These are phyloP conservation scores for Gryllus bimaculatus DNA, from an alignment of 1,140 invertebrate species.

Conservation along the genomic window DNA sequence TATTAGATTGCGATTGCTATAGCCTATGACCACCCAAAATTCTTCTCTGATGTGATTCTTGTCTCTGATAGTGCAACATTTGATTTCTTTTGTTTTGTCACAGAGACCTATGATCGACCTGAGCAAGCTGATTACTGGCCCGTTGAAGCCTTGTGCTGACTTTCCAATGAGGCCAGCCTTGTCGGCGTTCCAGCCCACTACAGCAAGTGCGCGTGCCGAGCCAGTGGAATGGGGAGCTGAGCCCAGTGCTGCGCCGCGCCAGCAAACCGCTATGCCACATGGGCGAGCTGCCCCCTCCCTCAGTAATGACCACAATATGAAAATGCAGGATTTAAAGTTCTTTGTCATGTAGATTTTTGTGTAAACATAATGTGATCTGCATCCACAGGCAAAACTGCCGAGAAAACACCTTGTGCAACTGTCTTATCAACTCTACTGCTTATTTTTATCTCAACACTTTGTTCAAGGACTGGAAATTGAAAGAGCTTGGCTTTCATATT, in stretches of 20 bases:
- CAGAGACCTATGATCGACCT: slow-evolving; percentile 42
- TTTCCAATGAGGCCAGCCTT: slow-evolving; percentile 67
- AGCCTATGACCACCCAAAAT: too few relatives aligned
- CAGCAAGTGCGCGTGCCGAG: slow-evolving; percentile 38
- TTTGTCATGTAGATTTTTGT: not conserved
- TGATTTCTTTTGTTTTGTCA: slow-evolving; percentile 21
- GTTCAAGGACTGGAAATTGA: not conserved
- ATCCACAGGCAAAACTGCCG: slow-evolving; percentile 2
- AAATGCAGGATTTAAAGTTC: slow-evolving; percentile 11
- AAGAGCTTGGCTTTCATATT: not conserved
- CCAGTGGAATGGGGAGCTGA: slow-evolving; percentile 14
- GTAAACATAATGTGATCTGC: not conserved
- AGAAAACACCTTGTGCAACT: not conserved
- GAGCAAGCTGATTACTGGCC: slow-evolving; percentile 39
- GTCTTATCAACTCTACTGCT: not conserved
- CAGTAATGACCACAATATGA: slow-evolving; percentile 13
- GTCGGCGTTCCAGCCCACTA: slow-evolving; percentile 71
- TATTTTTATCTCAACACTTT: not conserved
- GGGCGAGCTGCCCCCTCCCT: not conserved
- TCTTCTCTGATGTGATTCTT: too few relatives aligned
- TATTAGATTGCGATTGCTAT: too few relatives aligned
- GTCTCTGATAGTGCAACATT: too few relatives aligned
- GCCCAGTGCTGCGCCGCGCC: slow-evolving; percentile 8
- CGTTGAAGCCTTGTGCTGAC: slow-evolving; percentile 53
- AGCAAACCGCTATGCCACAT: slow-evolving; percentile 8